Evolutionary conservation across 2,797 vertebrate species (phyloP).

Genomic region (Antennarius maculatus): DNA sequence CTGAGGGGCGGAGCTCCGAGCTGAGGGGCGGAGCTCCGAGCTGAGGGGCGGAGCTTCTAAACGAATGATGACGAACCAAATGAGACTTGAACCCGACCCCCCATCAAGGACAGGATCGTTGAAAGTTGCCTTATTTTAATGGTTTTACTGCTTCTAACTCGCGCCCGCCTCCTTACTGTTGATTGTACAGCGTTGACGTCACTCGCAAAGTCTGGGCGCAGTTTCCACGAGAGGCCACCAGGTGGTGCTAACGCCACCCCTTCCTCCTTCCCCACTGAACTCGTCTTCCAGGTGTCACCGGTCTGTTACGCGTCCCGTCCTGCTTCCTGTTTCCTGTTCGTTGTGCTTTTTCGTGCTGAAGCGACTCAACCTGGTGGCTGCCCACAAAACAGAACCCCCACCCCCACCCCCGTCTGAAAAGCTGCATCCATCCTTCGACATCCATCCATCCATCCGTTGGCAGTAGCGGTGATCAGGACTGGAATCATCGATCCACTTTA

Average conservation of each 20-base stretch:
- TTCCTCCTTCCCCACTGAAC: conserved; percentile 19
- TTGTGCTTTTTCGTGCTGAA: conserved; percentile 69
- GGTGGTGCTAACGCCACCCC: conserved; percentile 36
- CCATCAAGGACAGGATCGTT: conserved; percentile 67
- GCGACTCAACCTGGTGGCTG: conserved; percentile 28
- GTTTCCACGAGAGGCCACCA: conserved; percentile 48
- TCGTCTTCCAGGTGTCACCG: conserved; percentile 77
- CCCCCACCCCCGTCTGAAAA: conserved; percentile 26
- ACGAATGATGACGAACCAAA: neutral
- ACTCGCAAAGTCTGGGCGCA: conserved; percentile 35
- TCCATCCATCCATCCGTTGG: conserved; percentile 59
- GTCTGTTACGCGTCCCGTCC: conserved; percentile 72
- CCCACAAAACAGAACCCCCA: no score
- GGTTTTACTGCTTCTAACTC: conserved; percentile 74
- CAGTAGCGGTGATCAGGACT: conserved; percentile 61
- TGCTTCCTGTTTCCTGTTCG: conserved; percentile 57
- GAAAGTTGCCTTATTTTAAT: conserved; percentile 85
- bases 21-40: conserved; percentile 15
- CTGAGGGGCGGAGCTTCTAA: conserved; percentile 14
- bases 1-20: conserved; percentile 22
- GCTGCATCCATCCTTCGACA: conserved; percentile 50
- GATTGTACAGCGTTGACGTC: conserved; percentile 71
- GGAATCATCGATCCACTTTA: conserved; percentile 78
- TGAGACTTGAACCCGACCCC: conserved; percentile 43
- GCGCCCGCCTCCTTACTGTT: conserved; percentile 68